These are phyloP conservation scores for Hydrolagus affinis DNA, from an alignment of 2,113 vertebrate genomes.

Conservation along the genomic window DNA sequence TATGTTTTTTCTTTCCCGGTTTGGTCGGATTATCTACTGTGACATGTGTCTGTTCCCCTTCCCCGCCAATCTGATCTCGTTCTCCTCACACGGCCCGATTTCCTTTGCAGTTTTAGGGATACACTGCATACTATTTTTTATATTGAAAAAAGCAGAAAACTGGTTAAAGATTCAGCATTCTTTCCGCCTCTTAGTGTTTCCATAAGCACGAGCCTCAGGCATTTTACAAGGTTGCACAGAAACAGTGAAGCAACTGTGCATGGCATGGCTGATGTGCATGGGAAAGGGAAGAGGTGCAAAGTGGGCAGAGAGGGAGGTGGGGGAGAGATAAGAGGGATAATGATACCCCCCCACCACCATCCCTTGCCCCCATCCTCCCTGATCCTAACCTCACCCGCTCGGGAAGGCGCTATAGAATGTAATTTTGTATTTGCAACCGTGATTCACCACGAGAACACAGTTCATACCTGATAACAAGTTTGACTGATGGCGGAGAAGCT, in stretches of 20 bases:
- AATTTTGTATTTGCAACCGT: too few species aligned
- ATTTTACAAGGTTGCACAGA: not conserved
- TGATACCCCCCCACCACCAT: too few species aligned
- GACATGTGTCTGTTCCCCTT: not conserved
- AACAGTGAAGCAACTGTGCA: too few species aligned
- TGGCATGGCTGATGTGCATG: too few species aligned
- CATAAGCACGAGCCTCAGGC: not conserved
- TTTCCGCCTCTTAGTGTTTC: not conserved
- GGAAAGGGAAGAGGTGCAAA: not conserved
- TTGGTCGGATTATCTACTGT: not conserved
- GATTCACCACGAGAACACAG: too few species aligned
- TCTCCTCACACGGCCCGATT: not conserved
- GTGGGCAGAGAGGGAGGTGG: not conserved
- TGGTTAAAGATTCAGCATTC: not conserved
- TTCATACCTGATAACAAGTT: too few species aligned
- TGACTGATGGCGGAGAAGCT: too few species aligned
- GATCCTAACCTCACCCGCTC: too few species aligned
- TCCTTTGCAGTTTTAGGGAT: constrained; percentile 7
- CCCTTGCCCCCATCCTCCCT: too few species aligned
- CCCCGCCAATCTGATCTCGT: not conserved
- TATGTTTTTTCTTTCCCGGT: not conserved
- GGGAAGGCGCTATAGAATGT: too few species aligned
- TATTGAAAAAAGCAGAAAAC: not conserved
- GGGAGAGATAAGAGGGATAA: not conserved
- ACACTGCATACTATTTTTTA: not conserved